Conservation (phyloP, 1,140 invertebrate species). For the Hylyphantes graminicola region DNA sequence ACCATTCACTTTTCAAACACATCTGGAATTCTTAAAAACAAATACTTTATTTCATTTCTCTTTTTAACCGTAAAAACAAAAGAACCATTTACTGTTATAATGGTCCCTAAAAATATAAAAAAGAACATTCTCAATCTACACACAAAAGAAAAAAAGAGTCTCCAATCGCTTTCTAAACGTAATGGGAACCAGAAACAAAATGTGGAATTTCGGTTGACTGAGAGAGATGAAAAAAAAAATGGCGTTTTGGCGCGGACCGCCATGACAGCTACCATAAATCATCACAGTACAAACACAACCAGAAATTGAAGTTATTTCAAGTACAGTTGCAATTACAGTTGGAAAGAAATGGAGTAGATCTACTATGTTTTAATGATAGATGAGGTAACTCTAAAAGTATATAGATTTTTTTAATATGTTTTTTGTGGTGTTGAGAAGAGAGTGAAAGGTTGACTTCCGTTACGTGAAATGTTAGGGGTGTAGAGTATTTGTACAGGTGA, state of each 20-base stretch:
- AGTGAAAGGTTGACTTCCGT: constrained; percentile 44
- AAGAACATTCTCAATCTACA: neutral
- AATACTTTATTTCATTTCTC: neutral
- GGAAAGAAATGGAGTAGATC: constrained; percentile 10
- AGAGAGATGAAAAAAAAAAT: constrained; percentile 3
- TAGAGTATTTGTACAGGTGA: constrained; percentile 36
- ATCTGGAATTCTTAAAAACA: no score
- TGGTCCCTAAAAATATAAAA: no score
- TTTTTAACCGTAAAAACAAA: neutral
- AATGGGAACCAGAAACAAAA: no score
- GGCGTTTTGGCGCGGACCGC: constrained; percentile 13
- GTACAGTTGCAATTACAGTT: constrained; percentile 48
- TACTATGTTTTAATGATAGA: constrained; percentile 49
- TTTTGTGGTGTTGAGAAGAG: constrained; percentile 17
- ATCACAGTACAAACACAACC: constrained; percentile 49
- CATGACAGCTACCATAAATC: constrained; percentile 48
- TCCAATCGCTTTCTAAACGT: neutral
- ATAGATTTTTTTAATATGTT: constrained; percentile 22
- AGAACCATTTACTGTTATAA: no score
- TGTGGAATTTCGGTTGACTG: constrained; percentile 12
- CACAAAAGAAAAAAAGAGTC: neutral
- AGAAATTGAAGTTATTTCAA: constrained; percentile 58
- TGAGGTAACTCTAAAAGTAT: constrained; percentile 33
- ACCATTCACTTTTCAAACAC: no score
- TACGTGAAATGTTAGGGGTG: neutral